These are phyloP conservation scores for Ricordea florida DNA, from an alignment of 92 coral and sea anemone species.

Conservation along the genomic window DNA sequence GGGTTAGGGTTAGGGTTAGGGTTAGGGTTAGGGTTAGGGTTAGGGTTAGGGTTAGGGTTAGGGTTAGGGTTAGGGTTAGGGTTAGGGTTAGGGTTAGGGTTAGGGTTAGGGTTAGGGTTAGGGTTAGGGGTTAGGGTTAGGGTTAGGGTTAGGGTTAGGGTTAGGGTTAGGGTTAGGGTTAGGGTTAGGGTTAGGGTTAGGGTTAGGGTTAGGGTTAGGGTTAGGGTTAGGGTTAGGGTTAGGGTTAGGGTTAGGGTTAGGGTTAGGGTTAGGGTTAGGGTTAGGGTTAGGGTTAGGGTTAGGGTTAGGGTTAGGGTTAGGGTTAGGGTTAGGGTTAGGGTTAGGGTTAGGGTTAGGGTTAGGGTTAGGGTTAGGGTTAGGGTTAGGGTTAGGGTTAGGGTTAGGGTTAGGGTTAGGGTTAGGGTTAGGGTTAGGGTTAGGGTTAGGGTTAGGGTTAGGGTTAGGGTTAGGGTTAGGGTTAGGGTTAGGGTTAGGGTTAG, in stretches of 20 bases:
- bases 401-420: slow-evolving; percentile 38
- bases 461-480: slow-evolving; percentile 47
- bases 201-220: slow-evolving; percentile 43
- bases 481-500: slow-evolving; percentile 56
- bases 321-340: slow-evolving; percentile 64
- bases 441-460: slow-evolving; percentile 57
- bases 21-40: slow-evolving; percentile 43
- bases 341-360: slow-evolving; percentile 67
- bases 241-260: slow-evolving; percentile 38
- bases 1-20: slow-evolving; percentile 54
- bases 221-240: slow-evolving; percentile 35
- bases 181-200: slow-evolving; percentile 64
- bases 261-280: slow-evolving; percentile 35
- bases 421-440: slow-evolving; percentile 36
- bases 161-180: slow-evolving; percentile 59
- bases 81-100: slow-evolving; percentile 65
- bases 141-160: slow-evolving; percentile 53
- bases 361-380: slow-evolving; percentile 65
- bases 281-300: slow-evolving; percentile 17
- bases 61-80: slow-evolving; percentile 64
- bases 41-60: slow-evolving; percentile 58
- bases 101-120: slow-evolving; percentile 41
- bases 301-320: slow-evolving; percentile 54
- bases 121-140: slow-evolving; percentile 39
- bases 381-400: slow-evolving; percentile 55